Evolutionary conservation across 2,797 vertebrate genomes (phyloP).

Genomic region (Bradypodion ventrale): DNA sequence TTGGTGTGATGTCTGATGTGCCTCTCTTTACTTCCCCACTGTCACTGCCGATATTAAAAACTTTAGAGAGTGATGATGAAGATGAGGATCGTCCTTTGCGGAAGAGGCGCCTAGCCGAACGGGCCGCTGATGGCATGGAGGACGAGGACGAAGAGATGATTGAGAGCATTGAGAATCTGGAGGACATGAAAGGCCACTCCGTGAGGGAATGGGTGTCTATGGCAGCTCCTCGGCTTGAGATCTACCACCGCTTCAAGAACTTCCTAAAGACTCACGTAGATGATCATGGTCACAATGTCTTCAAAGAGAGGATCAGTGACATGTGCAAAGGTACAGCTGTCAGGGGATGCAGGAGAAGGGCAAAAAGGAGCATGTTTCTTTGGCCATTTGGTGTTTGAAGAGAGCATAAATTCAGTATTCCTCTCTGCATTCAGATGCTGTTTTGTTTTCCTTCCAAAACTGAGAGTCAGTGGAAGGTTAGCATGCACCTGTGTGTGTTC

Average conservation of each 20-base stretch:
- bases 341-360: not conserved
- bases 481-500: not conserved
- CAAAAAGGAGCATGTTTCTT: too few species aligned
- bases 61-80: slow-evolving; percentile 92
- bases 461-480: not conserved
- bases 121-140: slow-evolving; percentile 84
- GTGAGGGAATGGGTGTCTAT: slow-evolving; percentile 98
- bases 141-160: slow-evolving; percentile 97
- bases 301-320: slow-evolving; percentile 97
- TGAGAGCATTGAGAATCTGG: slow-evolving; percentile 97
- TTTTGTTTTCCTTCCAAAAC: not conserved
- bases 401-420: not conserved
- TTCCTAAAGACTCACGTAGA: slow-evolving; percentile 96
- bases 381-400: not conserved
- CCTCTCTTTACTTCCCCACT: not conserved
- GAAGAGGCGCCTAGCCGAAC: slow-evolving; percentile 86
- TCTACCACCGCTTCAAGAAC: slow-evolving; percentile 98
- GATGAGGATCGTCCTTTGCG: slow-evolving; percentile 89
- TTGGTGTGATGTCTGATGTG: not conserved
- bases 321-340: slow-evolving; percentile 93
- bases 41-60: not conserved
- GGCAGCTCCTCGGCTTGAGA: slow-evolving; percentile 93
- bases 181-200: slow-evolving; percentile 97
- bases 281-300: slow-evolving; percentile 94
- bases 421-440: not conserved